Evolutionary conservation across 2,113 vertebrate genomes (phyloP).

Genomic region (Epinephelus moara): DNA sequence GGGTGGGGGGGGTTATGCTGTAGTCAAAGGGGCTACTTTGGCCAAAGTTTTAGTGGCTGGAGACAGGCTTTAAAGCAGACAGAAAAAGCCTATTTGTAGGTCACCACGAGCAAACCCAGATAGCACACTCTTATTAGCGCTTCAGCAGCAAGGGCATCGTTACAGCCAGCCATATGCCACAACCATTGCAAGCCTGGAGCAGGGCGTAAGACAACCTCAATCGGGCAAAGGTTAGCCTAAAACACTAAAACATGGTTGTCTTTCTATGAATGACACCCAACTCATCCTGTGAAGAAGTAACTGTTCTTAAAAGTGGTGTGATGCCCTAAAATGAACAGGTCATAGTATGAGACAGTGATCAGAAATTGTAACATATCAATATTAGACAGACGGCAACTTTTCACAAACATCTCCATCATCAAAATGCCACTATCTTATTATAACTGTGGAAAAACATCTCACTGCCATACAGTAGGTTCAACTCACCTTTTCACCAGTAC

Average conservation of each 20-base stretch:
- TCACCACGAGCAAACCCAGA: slow-evolving; percentile 40
- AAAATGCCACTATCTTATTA: neutral
- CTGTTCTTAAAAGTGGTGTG: neutral
- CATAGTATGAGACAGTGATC: neutral
- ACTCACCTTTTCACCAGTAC: neutral
- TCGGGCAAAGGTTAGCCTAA: slow-evolving; percentile 1
- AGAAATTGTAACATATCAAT: too few relatives aligned
- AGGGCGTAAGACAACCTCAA: slow-evolving; percentile 12
- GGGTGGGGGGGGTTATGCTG: slow-evolving; percentile 49
- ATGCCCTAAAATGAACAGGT: neutral
- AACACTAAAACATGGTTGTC: neutral
- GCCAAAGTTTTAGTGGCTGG: slow-evolving; percentile 53
- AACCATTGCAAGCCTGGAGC: slow-evolving; percentile 42
- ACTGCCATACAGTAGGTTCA: neutral
- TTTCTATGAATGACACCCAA: slow-evolving; percentile 9
- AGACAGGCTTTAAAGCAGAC: slow-evolving; percentile 56
- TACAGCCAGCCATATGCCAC: slow-evolving; percentile 43
- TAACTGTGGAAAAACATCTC: neutral
- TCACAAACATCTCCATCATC: neutral
- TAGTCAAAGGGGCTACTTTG: slow-evolving; percentile 46
- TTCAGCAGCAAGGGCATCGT: slow-evolving; percentile 39
- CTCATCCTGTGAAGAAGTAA: neutral
- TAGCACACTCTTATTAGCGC: slow-evolving; percentile 43
- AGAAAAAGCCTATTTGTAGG: slow-evolving; percentile 60
- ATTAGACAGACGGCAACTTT: neutral